Evolutionary conservation across 1,140 invertebrate species (phyloP).

Genomic region (Temnothorax curvispinosus): DNA sequence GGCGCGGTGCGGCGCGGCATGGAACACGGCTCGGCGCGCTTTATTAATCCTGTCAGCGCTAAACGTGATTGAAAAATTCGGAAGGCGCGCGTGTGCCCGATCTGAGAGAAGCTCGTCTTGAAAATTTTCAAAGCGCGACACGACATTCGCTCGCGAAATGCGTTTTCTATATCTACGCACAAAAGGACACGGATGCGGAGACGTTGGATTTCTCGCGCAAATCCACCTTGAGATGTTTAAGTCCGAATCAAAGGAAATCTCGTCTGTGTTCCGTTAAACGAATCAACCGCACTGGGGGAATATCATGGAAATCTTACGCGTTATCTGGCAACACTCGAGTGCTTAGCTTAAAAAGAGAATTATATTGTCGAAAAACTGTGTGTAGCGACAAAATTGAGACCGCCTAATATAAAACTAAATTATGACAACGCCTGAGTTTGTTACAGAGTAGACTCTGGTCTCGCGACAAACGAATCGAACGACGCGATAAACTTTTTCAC

Average conservation of each 20-base stretch:
- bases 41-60: constrained; percentile 81
- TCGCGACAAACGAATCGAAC: not conserved
- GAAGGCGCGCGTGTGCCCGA: constrained; percentile 70
- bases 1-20: not conserved
- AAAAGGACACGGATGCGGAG: constrained; percentile 23
- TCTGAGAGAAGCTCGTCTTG: constrained; percentile 61
- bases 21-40: constrained; percentile 59
- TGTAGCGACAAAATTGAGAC: not conserved
- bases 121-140: constrained; percentile 69
- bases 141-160: constrained; percentile 16
- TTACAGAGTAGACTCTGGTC: not conserved
- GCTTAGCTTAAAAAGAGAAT: not conserved
- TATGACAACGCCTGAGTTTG: not conserved
- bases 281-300: not conserved
- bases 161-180: constrained; percentile 31
- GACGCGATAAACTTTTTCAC: not conserved
- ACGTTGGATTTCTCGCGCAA: not conserved
- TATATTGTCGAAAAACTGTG: not conserved
- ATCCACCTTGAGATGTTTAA: constrained; percentile 18
- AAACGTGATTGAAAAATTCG: constrained; percentile 81
- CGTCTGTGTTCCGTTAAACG: not conserved
- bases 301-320: not conserved
- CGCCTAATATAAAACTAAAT: not conserved
- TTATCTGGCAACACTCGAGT: not conserved
- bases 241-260: constrained; percentile 13